Base-by-base conservation (phyloP, 2,888 invertebrate species). In the Cylloceria caligata region DNA sequence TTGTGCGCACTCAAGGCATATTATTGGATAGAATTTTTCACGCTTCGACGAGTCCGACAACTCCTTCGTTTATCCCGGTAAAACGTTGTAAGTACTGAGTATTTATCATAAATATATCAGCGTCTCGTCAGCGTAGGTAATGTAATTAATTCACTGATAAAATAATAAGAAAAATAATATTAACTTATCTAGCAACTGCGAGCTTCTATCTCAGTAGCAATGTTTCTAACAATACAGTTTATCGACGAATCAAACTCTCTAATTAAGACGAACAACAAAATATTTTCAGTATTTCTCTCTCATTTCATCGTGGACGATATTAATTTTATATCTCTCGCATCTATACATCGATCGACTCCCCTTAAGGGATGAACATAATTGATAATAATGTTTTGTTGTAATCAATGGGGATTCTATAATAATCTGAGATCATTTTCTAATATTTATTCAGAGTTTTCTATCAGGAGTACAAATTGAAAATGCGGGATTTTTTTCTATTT, bases 91-190 rank as follows among this genome's bases (percentile, higher is more conserved):
- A 52, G 24, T 24, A 52, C 52, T 24, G 4, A 11, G 24, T 11
- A 52, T 52, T 11, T 52, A 24, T 24, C 11, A 52, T 52, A 52
- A 52, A 52, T 52, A 52, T 52, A 52, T 52, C 52, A 52, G 24
- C 52, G 24, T 24, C 52, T 52, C 52, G 24, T 52, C 52, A 52
- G 24, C 24, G 52, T 52, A 24, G 0, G 52, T 52, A 24, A 1
- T 13, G 52, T 24, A 24, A 52, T 52, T 52, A 24, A 52, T 52
- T 24, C 52, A 52, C 21, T 52, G 52, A 52, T 52, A 24, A 47
- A 52, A 24, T 11, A 52, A n/a, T 11, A 24, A 24, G 21, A 9
- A 49, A 49, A 47, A 47, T 47, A 6, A 21, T 7, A 7, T 1
- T 2, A 9, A 21, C 11, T 11, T 49, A 49, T 49, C 21, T 1